Base-by-base conservation (phyloP, 2,888 invertebrate genomes). In the Platerodrilus igneus region DNA sequence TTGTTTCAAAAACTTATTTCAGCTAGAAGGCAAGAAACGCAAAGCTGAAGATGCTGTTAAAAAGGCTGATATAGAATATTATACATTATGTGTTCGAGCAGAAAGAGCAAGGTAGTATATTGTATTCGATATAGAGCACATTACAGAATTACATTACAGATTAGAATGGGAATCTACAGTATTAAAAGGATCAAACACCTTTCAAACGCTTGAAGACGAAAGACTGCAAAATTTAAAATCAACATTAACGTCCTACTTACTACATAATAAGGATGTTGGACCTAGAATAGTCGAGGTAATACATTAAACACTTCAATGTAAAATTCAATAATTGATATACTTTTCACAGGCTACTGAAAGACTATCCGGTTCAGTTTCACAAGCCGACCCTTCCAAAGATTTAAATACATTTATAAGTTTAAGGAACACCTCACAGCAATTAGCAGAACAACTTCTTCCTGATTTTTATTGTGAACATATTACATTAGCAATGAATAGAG, bases 391-490 rank as follows among this genome's bases (percentile, higher is more conserved):
- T 5, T 74, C 81, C 44, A 78, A 82, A 57, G 80, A 80, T 55
- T 71, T 82, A 64, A 68, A 75, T 2, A 76, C 78, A 5, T 74
- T 79, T 48, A 70, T 79, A 27, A 83, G 82, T 43, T 78, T 83
- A 37, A 76, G 81, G 37, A 81, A 83, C 9, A 78, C 78, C 4
- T 76, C 78, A 1, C 70, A 68, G 34, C 67, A 71, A 47, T 71
- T 74, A 30, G 72, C 78, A 6, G 93, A 94, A 60, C 93, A 94
- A 66, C 73, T 92, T 34, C 70, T 95, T 47, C 90, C 94, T 0
- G 93, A 94, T 69, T 93, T 92, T 72, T 94, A 93, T 69, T 92
- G 94, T 56, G 94, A 95, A 64, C 94, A 95, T 69, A 83, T 88
- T 50, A 89, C 89, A 2, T 76, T 93, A 55, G 87, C 88, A 16